Base-by-base conservation (phyloP, 2,113 vertebrate genomes). In the Ceyx melanurus region DNA sequence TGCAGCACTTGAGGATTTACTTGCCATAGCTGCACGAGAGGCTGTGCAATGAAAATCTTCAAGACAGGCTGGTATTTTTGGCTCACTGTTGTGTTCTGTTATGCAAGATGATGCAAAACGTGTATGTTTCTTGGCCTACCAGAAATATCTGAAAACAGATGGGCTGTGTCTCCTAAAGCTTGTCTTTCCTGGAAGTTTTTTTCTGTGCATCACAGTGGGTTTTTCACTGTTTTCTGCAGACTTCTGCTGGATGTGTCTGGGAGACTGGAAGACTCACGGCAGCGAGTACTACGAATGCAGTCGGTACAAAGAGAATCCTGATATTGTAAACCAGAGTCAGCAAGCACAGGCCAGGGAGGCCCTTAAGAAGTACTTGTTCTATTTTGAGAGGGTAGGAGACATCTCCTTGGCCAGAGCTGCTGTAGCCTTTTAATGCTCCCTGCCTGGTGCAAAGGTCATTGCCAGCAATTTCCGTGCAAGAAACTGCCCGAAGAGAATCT, bases 201-300 rank as follows among this genome's bases (percentile, higher is more conserved):
- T 74, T 50, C 22, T 88, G 7, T 93, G 48, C 82, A 57, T 88
- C 37, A 90, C 71, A 89, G 56, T 92, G 89, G 40, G 6, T 20
- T 86, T 70, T 90, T 95, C n/a, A 3, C 89, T 97, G 45, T 96
- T 94, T 88, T 95, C 58, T 82, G 53, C 97, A 99, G 99, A 99
- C 97, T 99, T 99, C 98, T 99, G 99, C 98, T 99, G 99, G 99
- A 99, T 99, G 99, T 99, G 99, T 98, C 98, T 99, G 86, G 99
- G 99, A 61, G 99, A 99, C 92, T 99, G 99, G 99, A 99, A 99
- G 98, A 99, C 99, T 82, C 99, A 99, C 0, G 99, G 99, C 97
- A 99, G 99, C 78, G 99, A 99, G 97, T 99, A 99, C 97, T 99
- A 99, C 16, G 99, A 99, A 97, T 99, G 99, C 97, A 99, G 99